Base-by-base conservation (phyloP, 2,888 invertebrate genomes). In the Nomada fucata region DNA sequence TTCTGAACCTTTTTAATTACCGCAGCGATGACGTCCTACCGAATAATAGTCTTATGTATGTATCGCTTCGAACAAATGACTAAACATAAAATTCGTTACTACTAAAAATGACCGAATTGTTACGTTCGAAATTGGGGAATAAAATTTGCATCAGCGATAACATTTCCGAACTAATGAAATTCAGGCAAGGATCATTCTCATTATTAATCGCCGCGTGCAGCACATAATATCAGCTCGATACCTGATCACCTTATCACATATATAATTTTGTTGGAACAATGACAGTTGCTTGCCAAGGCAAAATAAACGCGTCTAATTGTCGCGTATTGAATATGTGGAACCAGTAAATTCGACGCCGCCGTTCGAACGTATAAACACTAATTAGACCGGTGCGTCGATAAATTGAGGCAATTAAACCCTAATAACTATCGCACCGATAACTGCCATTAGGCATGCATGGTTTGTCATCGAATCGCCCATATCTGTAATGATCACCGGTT, bases 321-420 rank as follows among this genome's bases (percentile, higher is more conserved):
- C 82, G 64, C 59, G 72, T 65, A 82, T 82, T 71, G 82, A 82
- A 76, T 70, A 72, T 26, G 65, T 13, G 61, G 53, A 23, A 1
- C n/a, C 36, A 7, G 68, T 52, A 68, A 80, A 82, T 75, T 75
- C 76, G 29, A 36, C 53, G 26, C 9, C 18, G 9, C 29, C 26
- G 44, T 42, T 52, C 47, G 61, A 44, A 82, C 76, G 72, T 81
- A 76, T 69, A 76, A 82, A 76, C 82, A 20, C 57, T 82, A 83
- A 83, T 83, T 83, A 77, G 72, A 36, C 50, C 18, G 67, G 44
- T 29, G 67, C 52, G 68, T 59, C 75, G 74, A 74, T 83, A 82
- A 83, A 83, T 83, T 83, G 71, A 77, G 77, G 74, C 74, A 77
- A 83, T 83, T 83, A 83, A 77, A 83, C 67, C 77, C 70, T 83